These are phyloP conservation scores for Triplophysa rosa DNA, from an alignment of 2,113 vertebrate genomes.

Conservation along the genomic window DNA sequence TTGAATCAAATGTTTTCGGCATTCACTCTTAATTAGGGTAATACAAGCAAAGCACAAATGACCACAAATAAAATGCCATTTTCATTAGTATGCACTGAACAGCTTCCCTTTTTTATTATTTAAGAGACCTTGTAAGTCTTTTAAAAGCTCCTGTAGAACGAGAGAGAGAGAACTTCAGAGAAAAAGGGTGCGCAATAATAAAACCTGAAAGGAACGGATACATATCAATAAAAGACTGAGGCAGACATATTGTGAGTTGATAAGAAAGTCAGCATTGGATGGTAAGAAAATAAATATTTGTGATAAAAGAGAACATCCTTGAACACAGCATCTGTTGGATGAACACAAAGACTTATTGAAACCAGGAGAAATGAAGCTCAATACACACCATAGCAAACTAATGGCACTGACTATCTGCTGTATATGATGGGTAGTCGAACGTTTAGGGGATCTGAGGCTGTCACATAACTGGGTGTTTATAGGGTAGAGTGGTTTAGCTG, in stretches of 20 bases:
- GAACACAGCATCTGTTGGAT: background rate
- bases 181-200: background rate
- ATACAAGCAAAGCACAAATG: background rate
- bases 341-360: background rate
- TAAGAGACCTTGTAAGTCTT: background rate
- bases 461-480: background rate
- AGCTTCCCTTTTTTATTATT: conserved; percentile 2
- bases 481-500: background rate
- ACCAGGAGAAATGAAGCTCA: background rate
- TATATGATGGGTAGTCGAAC: background rate
- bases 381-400: background rate
- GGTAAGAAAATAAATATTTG: background rate
- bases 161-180: background rate
- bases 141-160: conserved; percentile 9
- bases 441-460: background rate
- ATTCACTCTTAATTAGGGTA: background rate
- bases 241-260: background rate
- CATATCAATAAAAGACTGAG: conserved; percentile 6
- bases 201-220: conserved; percentile 16
- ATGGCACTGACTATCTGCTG: background rate
- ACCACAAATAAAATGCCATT: background rate
- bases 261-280: background rate
- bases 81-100: background rate
- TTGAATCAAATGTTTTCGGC: background rate
- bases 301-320: background rate